phyloP scores from a whole-genome alignment of 35 echinoderm and acorn worm genomes.

The Amphiura filiformis region DNA sequence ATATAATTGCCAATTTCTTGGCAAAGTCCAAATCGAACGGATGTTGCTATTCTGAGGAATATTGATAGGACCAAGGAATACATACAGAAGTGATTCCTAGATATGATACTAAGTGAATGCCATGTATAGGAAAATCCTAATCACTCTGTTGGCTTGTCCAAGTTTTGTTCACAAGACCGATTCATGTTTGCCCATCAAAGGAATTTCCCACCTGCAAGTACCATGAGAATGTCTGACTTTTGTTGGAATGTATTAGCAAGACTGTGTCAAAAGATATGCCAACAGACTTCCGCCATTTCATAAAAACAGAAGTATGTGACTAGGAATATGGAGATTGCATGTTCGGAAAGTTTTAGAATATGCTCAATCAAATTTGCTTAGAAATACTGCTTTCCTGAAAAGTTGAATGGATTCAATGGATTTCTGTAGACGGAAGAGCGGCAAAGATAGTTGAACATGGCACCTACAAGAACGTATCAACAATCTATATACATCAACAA shows the following conservation, averaged over 20 bases:
- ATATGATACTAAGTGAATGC: too few relatives aligned
- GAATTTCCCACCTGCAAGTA: slow-evolving; percentile 43
- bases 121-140: too few relatives aligned
- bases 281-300: slow-evolving; percentile 23
- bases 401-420: slow-evolving; percentile 4
- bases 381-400: background rate
- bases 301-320: slow-evolving; percentile 16
- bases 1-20: too few relatives aligned
- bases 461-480: too few relatives aligned
- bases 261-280: background rate
- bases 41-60: too few relatives aligned
- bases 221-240: slow-evolving; percentile 39
- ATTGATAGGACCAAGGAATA: too few relatives aligned
- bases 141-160: too few relatives aligned
- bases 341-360: background rate
- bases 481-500: too few relatives aligned
- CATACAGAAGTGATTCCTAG: too few relatives aligned
- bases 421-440: background rate
- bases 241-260: slow-evolving; percentile 38
- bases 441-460: background rate
- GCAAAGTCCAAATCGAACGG: too few relatives aligned
- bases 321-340: slow-evolving; percentile 12
- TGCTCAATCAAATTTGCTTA: background rate
- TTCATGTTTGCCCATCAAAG: slow-evolving; percentile 21
- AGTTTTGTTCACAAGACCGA: slow-evolving; percentile 2